phyloP scores from a whole-genome alignment of 2,797 vertebrate species.

The Gallirallus australis region DNA sequence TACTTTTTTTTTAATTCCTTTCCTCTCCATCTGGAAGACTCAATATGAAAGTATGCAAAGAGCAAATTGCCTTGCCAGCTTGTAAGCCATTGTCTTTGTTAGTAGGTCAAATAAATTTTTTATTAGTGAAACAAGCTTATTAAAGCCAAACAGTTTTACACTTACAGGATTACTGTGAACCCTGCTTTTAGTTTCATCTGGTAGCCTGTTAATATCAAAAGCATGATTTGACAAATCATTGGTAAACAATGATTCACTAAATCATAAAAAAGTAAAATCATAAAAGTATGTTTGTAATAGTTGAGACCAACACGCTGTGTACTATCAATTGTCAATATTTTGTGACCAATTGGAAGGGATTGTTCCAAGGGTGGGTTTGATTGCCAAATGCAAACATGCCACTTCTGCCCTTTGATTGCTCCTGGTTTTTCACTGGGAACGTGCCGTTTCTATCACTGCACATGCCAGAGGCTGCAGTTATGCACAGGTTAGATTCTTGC shows the following conservation, averaged over 20 bases:
- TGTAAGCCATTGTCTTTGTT: constrained; percentile 13
- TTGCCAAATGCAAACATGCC: background rate
- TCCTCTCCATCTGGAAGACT: background rate
- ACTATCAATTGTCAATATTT: background rate
- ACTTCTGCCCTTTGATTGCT: background rate
- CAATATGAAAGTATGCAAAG: background rate
- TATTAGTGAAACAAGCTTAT: constrained; percentile 20
- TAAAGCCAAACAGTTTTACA: background rate
- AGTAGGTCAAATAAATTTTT: constrained; percentile 3
- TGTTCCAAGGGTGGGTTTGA: background rate
- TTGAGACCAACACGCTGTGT: background rate
- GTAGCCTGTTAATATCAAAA: background rate
- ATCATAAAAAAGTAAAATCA: background rate
- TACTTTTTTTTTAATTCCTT: background rate
- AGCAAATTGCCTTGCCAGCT: constrained; percentile 1
- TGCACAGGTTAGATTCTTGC: background rate
- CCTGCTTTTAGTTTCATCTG: background rate
- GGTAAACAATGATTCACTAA: background rate
- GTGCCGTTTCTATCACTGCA: background rate
- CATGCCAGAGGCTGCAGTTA: background rate
- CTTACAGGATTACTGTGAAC: background rate
- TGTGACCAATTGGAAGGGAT: background rate
- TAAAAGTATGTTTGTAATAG: background rate
- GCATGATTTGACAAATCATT: background rate
- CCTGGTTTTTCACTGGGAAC: background rate